A percentile compares a stretch with the other conserved stretches of the same genome.
These are phyloP conservation scores for Eupristina koningsbergeri DNA, from an alignment of 1,140 invertebrate species.

Conservation along the genomic window DNA sequence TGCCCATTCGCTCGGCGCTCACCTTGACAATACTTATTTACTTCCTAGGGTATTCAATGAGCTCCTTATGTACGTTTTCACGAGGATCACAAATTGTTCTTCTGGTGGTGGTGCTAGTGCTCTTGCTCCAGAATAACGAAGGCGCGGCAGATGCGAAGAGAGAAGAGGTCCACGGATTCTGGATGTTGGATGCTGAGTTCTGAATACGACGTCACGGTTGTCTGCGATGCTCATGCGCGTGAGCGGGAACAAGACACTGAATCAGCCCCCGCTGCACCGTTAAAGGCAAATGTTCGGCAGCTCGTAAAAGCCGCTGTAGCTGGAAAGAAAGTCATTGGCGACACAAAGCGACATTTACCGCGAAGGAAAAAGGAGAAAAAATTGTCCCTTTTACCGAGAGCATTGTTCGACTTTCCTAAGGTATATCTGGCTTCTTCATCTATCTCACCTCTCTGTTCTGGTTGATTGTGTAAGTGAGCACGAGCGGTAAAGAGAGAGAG, in stretches of 20 bases:
- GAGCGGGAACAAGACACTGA: not conserved
- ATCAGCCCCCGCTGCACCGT: not conserved
- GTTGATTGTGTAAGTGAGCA: not conserved
- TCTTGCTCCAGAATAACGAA: constrained; percentile 6
- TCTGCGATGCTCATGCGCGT: not conserved
- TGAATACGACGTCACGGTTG: constrained; percentile 25
- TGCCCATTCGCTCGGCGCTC: not conserved
- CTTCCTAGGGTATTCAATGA: constrained; percentile 23
- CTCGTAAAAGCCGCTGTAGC: constrained; percentile 21
- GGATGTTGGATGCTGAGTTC: too few species aligned
- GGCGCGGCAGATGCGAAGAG: constrained; percentile 36
- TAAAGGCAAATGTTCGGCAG: constrained; percentile 41
- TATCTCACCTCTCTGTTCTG: not conserved
- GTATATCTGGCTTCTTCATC: constrained; percentile 37
- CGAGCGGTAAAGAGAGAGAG: not conserved
- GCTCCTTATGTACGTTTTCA: constrained; percentile 36
- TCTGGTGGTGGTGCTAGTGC: too few species aligned
- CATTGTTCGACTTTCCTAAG: constrained; percentile 30
- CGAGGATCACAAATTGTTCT: constrained; percentile 41
- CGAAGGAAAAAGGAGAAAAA: constrained; percentile 14
- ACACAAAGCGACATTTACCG: constrained; percentile 38
- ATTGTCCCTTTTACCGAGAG: constrained; percentile 2
- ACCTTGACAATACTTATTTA: constrained; percentile 40
- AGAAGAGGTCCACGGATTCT: too few species aligned
- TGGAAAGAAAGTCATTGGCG: constrained; percentile 45